A percentile compares a stretch with the other conserved stretches of the same genome.
Evolutionary conservation across 2,888 invertebrate species (phyloP).

Genomic region (Chymomyza procnemis): DNA sequence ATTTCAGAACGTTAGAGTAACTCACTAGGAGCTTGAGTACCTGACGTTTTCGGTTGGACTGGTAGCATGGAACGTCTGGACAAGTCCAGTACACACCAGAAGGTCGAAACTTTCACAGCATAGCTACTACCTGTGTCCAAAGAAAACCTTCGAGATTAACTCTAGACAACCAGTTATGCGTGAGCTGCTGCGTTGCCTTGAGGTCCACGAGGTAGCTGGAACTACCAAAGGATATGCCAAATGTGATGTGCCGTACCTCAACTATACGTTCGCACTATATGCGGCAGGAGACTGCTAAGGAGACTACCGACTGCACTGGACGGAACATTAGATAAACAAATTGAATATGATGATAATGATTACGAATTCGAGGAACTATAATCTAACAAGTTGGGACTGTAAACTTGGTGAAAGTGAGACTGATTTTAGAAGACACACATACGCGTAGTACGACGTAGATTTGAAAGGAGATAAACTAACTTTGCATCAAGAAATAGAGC

Average conservation of each 20-base stretch:
- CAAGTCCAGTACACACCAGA: constrained; percentile 96
- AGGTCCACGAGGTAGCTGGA: constrained; percentile 86
- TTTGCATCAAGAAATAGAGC: constrained; percentile 54
- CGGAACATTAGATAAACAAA: constrained; percentile 85
- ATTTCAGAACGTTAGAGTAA: constrained; percentile 92
- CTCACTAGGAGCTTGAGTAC: constrained; percentile 97
- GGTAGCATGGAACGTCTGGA: constrained; percentile 99
- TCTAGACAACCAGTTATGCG: constrained; percentile 97
- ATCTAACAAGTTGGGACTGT: constrained; percentile 68
- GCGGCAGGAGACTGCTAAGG: constrained; percentile 90
- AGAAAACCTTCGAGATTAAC: constrained; percentile 98
- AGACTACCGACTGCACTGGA: constrained; percentile 95
- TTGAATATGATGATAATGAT: constrained; percentile 78
- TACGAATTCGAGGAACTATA: constrained; percentile 77
- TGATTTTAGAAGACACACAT: constrained; percentile 52
- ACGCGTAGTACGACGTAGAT: neutral
- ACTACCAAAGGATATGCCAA: constrained; percentile 90
- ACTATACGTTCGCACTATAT: constrained; percentile 96
- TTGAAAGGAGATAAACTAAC: constrained; percentile 8
- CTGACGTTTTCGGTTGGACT: constrained; percentile 98
- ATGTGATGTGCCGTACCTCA: constrained; percentile 94
- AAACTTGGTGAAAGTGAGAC: constrained; percentile 58
- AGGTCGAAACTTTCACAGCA: constrained; percentile 94
- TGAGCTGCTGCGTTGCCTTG: constrained; percentile 91
- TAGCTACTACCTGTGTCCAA: constrained; percentile 91